Base-by-base conservation (phyloP, 2,797 vertebrate species). In the Pangasius djambal region DNA sequence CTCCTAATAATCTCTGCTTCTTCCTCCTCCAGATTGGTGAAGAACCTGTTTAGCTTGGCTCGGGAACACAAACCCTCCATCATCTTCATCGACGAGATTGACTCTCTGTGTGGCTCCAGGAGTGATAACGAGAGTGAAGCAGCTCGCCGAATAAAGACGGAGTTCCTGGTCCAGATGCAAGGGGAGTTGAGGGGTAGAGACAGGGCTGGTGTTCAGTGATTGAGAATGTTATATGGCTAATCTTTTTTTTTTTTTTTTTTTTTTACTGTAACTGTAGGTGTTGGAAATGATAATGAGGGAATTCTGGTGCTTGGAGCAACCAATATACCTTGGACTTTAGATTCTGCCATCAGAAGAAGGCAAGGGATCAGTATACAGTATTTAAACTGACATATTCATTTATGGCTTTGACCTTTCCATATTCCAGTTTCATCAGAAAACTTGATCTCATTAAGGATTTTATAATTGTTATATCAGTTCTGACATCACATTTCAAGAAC, bases 111-210 rank as follows among this genome's bases (percentile, higher is more conserved):
- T 0, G 97, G 98, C 89, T 99, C 98, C 48, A 97, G 98, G 90
- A 99, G 97, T 0, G 98, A 99, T 94, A 99, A 99, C 0, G 98
- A 99, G 94, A 99, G 98, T 0, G 98, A 99, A 91, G 98, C 98
- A 0, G 98, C 98, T 0, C 97, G 98, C 4, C 96, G 98, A 92
- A 99, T 99, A 94, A 99, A 99, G 93, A 99, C 98, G 0, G 98
- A 99, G 93, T 99, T 99, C 93, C 93, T 99, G 94, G 98, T 99
- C 63, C 98, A 99, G 95, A 99, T 99, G 98, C 98, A 99, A 91
- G 98, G 98, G 98, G 92, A 25, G 94, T 31, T 0, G 5, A 25
- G 78, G 20, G 13, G 9, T 31, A 40, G 9, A 15, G 0, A 25
- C 50, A 37, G n/a, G 13, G 50, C 8, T 74, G 25, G 85, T 10